phyloP scores from a whole-genome alignment of 2,113 vertebrate species.

The Tenrec ecaudatus region DNA sequence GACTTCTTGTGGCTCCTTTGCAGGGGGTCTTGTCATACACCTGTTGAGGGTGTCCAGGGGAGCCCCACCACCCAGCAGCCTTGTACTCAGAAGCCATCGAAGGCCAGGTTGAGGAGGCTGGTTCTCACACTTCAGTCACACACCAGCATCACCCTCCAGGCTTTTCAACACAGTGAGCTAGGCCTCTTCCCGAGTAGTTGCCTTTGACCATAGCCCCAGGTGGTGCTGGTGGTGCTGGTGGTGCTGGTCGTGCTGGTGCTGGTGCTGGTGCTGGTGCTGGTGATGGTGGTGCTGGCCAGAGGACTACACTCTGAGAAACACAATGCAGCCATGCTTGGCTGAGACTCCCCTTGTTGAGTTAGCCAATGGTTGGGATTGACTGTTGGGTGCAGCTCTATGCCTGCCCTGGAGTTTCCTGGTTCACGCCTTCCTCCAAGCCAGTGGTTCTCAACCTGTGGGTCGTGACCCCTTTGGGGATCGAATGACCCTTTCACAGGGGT shows the following conservation, averaged over 20 bases:
- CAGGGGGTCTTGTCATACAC: neutral
- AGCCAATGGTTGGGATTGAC: neutral
- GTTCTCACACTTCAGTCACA: neutral
- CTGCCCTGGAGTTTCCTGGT: neutral
- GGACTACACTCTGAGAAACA: neutral
- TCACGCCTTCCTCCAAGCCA: neutral
- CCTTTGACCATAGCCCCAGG: neutral
- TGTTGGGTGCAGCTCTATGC: neutral
- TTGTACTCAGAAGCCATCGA: neutral
- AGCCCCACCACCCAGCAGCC: neutral
- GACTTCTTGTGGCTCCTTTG: neutral
- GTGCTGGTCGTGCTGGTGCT: no score
- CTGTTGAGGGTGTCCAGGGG: neutral
- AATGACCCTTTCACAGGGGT: no score
- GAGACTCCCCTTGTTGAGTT: neutral
- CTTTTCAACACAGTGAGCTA: neutral
- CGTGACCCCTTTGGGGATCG: no score
- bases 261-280: no score
- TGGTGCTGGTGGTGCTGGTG: neutral
- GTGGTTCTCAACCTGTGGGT: no score
- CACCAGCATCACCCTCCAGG: neutral
- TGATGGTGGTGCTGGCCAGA: no score
- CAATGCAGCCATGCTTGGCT: neutral
- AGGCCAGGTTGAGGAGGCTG: neutral
- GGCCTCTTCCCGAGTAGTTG: neutral